Base-by-base conservation (phyloP, 2,888 invertebrate species). In the Toxonevra muliebris region DNA sequence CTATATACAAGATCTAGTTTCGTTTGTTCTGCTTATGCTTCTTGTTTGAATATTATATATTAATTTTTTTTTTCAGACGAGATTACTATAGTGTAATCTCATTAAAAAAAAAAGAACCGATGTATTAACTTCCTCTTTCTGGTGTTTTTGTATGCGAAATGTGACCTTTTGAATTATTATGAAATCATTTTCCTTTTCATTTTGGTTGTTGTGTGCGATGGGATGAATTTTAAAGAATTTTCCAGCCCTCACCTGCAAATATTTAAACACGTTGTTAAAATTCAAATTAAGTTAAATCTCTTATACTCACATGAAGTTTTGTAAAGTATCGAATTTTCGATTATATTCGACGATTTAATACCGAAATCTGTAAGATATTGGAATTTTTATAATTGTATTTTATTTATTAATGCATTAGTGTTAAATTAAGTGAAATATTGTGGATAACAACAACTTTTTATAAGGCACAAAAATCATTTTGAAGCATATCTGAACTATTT, bases 1-100 rank as follows among this genome's bases (percentile, higher is more conserved):
- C 60, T 68, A 66, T 59, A 63, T 69, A 61, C 67, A 70, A 71
- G 71, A 64, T 68, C 71, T 66, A 73, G 62, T 72, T 72, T 72
- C 61, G 64, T 55, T 67, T 53, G 2, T 53, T 15, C 53, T 53
- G 15, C 53, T 53, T 15, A 15, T 53, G 15, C 53, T 11, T 53
- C 19, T 48, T 48, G 5, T n/a, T 15, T 48, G 10, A 43, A 13
- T 53, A 20, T 42, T 53, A 17, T 59, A 19, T n/a, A 42, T 11
- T 30, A 42, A 41, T 59, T 59, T 13, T 30, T 55, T 20, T 11
- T 55, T 13, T 19, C 41, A 42, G 41, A 19, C 52, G 42, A 41
- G 65, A 65, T 65, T 65, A 65, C 65, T 42, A 42, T 41, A 52
- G 20, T 43, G 65, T 65, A 65, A 65, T 65, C 65, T 59, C 43